These are phyloP conservation scores for Fragum whitleyi DNA, from an alignment of 2,888 invertebrate genomes.

Conservation along the genomic window DNA sequence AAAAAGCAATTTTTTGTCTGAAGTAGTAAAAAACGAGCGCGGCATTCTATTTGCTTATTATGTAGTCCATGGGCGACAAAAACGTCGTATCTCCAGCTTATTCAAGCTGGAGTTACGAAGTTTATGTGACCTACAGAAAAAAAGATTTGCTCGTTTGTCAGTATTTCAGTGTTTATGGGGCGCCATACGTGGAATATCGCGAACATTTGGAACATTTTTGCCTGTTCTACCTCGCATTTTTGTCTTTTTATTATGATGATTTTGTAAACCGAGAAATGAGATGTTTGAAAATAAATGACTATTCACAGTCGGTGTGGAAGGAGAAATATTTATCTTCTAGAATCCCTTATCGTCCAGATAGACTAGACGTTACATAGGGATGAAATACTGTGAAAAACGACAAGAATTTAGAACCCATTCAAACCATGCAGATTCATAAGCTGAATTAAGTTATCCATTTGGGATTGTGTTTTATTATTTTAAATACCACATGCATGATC, in stretches of 20 bases:
- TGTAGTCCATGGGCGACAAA: background rate
- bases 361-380: too few relatives aligned
- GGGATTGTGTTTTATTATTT: too few relatives aligned
- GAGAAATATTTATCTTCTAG: background rate
- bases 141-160: conserved; percentile 20
- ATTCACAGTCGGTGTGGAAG: background rate
- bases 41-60: conserved; percentile 18
- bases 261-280: conserved; percentile 27
- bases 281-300: conserved; percentile 9
- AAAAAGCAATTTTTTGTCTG: conserved; percentile 7
- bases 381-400: too few relatives aligned
- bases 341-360: background rate
- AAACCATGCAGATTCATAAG: too few relatives aligned
- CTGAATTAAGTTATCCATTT: too few relatives aligned
- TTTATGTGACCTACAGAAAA: too few relatives aligned
- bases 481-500: too few relatives aligned
- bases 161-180: conserved; percentile 46
- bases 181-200: conserved; percentile 41
- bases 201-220: conserved; percentile 30
- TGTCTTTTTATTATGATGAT: conserved; percentile 24
- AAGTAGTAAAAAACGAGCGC: conserved; percentile 10
- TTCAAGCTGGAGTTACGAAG: too few relatives aligned
- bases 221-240: conserved; percentile 12
- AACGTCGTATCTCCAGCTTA: too few relatives aligned
- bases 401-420: too few relatives aligned